Percentiles rank a stretch among this genome's conserved stretches.
Evolutionary conservation across 2,797 vertebrate species (phyloP).

Genomic region (Micropoecilia bifurca): DNA sequence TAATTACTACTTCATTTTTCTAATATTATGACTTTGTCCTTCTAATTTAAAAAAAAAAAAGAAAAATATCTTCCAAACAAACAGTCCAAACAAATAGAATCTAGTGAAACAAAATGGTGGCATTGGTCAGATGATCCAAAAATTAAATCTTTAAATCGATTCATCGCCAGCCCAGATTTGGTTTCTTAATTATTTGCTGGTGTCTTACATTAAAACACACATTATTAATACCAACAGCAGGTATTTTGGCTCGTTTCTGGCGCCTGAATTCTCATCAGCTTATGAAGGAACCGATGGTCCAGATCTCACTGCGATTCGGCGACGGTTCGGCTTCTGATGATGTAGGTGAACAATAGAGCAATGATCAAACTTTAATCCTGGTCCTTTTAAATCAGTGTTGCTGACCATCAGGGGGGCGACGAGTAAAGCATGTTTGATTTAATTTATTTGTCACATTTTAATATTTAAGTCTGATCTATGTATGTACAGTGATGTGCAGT

Average conservation of each 20-base stretch:
- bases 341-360: not conserved
- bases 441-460: conserved; percentile 69
- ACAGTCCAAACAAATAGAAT: too few relatives aligned
- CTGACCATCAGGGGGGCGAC: conserved; percentile 5
- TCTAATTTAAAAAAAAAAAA: too few relatives aligned
- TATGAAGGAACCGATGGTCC: not conserved
- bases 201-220: not conserved
- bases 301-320: not conserved
- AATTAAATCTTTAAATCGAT: too few relatives aligned
- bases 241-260: not conserved
- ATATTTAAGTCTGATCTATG: conserved; percentile 69
- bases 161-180: not conserved
- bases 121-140: too few relatives aligned
- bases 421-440: conserved; percentile 11
- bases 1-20: too few relatives aligned
- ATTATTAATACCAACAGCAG: not conserved
- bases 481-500: conserved; percentile 61
- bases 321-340: not conserved
- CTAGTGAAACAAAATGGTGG: too few relatives aligned
- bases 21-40: too few relatives aligned
- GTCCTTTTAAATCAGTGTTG: conserved; percentile 34
- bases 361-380: not conserved
- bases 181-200: not conserved
- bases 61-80: too few relatives aligned
- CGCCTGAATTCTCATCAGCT: not conserved